phyloP scores from a whole-genome alignment of 2,797 vertebrate species.

The Phyllotis vaccarum region DNA sequence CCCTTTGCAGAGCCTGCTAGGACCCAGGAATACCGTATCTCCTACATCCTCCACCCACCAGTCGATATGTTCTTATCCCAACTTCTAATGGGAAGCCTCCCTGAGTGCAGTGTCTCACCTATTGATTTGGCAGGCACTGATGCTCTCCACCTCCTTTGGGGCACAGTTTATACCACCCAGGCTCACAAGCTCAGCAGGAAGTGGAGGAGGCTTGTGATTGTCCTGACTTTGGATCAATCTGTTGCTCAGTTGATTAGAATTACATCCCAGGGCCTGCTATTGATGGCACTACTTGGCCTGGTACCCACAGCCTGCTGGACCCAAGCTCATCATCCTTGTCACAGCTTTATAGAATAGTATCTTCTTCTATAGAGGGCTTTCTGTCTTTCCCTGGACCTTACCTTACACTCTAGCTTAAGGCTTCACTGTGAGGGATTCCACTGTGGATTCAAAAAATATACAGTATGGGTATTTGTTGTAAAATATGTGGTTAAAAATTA shows the following conservation, averaged over 20 bases:
- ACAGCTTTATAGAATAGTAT: not conserved
- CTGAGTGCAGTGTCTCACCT: not conserved
- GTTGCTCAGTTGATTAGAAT: constrained; percentile 37
- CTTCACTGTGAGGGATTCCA: not conserved
- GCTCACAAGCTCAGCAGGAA: not conserved
- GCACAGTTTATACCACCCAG: not conserved
- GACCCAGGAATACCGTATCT: not conserved
- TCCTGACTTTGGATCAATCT: constrained; percentile 18
- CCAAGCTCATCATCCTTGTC: not conserved
- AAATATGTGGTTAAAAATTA: not conserved
- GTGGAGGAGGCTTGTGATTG: not conserved
- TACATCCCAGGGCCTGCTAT: not conserved
- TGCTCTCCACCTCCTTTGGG: not conserved
- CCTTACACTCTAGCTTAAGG: not conserved
- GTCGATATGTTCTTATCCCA: not conserved
- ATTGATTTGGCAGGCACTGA: not conserved
- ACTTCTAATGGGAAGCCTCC: not conserved
- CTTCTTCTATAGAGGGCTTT: not conserved
- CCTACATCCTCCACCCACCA: too few species aligned
- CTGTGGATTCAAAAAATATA: not conserved
- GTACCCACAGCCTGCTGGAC: not conserved
- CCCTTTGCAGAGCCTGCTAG: not conserved
- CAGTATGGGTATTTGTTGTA: not conserved
- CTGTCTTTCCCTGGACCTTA: not conserved
- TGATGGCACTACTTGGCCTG: not conserved